Evolutionary conservation across 2,797 vertebrate genomes (phyloP).

Genomic region (Trachurus trachurus): DNA sequence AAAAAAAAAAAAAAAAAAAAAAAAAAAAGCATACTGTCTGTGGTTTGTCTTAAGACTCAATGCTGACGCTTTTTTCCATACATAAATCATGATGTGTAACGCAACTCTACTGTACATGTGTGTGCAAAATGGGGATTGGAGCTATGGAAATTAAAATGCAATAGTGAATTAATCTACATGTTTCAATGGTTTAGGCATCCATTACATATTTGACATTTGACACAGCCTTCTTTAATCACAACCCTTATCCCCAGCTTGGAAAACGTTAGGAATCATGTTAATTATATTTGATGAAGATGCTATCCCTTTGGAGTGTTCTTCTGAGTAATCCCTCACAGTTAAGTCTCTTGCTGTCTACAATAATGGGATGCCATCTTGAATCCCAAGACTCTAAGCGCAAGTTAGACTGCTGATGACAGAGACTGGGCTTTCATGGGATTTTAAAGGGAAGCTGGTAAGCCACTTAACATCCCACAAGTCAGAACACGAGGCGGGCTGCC

Average conservation of each 20-base stretch:
- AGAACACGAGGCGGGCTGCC: conserved; percentile 64
- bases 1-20: no score
- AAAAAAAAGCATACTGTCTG: not conserved
- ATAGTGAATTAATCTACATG: conserved; percentile 49
- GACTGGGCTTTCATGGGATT: conserved; percentile 70
- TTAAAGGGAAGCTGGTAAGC: conserved; percentile 72
- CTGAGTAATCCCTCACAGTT: conserved; percentile 59
- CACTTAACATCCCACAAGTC: conserved; percentile 73
- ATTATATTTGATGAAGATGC: conserved; percentile 64
- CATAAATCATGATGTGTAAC: conserved; percentile 37
- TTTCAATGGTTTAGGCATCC: conserved; percentile 39
- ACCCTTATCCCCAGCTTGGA: conserved; percentile 53
- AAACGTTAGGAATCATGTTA: conserved; percentile 60
- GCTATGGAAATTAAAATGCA: conserved; percentile 58
- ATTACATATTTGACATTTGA: conserved; percentile 59
- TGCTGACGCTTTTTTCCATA: conserved; percentile 5
- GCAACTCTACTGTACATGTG: conserved; percentile 35
- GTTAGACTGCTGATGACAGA: conserved; percentile 65
- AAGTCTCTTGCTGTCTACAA: conserved; percentile 58
- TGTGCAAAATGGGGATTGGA: conserved; percentile 43
- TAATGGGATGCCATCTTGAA: conserved; percentile 67
- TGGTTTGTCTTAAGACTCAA: not conserved
- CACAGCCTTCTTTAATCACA: conserved; percentile 58
- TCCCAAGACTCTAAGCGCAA: conserved; percentile 47
- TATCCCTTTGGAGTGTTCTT: conserved; percentile 59